Evolutionary conservation across 2,888 invertebrate species (phyloP).

Genomic region (Melanostoma scalare): DNA sequence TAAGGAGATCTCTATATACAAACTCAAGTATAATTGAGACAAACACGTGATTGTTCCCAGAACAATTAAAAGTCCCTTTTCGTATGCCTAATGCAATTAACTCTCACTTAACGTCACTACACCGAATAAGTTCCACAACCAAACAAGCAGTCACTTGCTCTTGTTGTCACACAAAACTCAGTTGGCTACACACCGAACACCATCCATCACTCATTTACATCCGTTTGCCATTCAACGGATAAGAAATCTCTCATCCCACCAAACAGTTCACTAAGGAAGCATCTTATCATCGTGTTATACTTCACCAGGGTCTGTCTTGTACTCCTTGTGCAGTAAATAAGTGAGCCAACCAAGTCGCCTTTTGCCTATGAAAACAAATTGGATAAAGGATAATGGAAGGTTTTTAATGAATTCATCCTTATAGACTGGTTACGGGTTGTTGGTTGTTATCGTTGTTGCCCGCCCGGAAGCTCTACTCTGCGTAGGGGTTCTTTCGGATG

Average conservation of each 20-base stretch:
- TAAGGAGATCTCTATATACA: constrained; percentile 14
- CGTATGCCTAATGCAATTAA: constrained; percentile 41
- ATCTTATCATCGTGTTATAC: constrained; percentile 38
- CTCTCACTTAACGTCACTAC: constrained; percentile 25
- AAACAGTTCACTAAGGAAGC: background rate
- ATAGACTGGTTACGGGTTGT: constrained; percentile 64
- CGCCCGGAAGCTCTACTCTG: constrained; percentile 31
- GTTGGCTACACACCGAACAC: constrained; percentile 19
- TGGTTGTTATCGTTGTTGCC: constrained; percentile 29
- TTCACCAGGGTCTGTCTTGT: background rate
- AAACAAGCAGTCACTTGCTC: constrained; percentile 36
- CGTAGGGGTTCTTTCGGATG: constrained; percentile 27
- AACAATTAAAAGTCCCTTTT: constrained; percentile 37
- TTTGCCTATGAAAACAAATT: constrained; percentile 57
- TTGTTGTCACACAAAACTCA: constrained; percentile 40
- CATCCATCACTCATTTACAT: constrained; percentile 41
- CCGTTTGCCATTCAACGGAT: constrained; percentile 14
- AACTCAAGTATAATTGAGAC: constrained; percentile 4
- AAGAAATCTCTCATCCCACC: background rate
- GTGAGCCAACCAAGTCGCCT: constrained; percentile 33
- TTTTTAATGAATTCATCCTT: constrained; percentile 64
- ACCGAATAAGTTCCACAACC: constrained; percentile 17
- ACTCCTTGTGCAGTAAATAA: constrained; percentile 17
- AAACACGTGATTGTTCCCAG: constrained; percentile 30
- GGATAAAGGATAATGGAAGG: constrained; percentile 67